Conservation (phyloP, 2,888 invertebrate genomes). For the Caenorhabditis imperialis region DNA sequence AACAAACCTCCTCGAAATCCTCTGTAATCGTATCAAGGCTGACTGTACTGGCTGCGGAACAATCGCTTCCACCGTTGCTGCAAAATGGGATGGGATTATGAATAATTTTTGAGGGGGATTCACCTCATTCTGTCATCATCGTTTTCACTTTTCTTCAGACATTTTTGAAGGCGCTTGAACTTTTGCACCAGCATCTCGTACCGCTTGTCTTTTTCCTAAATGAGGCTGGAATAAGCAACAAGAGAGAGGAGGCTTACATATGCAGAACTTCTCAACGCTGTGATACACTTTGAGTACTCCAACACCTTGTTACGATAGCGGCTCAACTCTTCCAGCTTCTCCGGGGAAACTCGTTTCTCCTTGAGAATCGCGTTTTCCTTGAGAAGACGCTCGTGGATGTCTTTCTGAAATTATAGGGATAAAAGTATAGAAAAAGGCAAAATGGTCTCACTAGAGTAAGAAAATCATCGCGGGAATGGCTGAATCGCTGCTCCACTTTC, state of each 20-base stretch:
- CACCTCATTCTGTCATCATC: constrained; percentile 60
- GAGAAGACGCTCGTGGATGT: constrained; percentile 72
- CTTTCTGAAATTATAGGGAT: constrained; percentile 69
- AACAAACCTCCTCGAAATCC: constrained; percentile 75
- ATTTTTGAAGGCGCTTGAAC: constrained; percentile 67
- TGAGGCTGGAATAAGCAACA: neutral
- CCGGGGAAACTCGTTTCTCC: constrained; percentile 75
- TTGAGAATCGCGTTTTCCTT: constrained; percentile 72
- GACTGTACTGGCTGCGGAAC: constrained; percentile 72
- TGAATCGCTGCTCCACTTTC: constrained; percentile 71
- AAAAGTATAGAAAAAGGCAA: too few relatives aligned
- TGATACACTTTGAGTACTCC: constrained; percentile 77
- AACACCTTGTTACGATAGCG: constrained; percentile 72
- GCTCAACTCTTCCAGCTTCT: constrained; percentile 75
- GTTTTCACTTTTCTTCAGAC: constrained; percentile 52
- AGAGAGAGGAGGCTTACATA: constrained; percentile 59
- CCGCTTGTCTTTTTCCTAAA: constrained; percentile 75
- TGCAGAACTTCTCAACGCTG: constrained; percentile 72
- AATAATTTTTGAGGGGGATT: neutral
- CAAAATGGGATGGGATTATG: constrained; percentile 18
- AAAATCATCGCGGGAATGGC: constrained; percentile 73
- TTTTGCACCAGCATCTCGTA: constrained; percentile 74
- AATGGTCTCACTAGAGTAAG: constrained; percentile 72
- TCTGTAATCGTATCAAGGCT: constrained; percentile 76
- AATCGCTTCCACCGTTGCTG: constrained; percentile 70